phyloP scores from a whole-genome alignment of 2,797 vertebrate species.

The Brachymystax lenok region DNA sequence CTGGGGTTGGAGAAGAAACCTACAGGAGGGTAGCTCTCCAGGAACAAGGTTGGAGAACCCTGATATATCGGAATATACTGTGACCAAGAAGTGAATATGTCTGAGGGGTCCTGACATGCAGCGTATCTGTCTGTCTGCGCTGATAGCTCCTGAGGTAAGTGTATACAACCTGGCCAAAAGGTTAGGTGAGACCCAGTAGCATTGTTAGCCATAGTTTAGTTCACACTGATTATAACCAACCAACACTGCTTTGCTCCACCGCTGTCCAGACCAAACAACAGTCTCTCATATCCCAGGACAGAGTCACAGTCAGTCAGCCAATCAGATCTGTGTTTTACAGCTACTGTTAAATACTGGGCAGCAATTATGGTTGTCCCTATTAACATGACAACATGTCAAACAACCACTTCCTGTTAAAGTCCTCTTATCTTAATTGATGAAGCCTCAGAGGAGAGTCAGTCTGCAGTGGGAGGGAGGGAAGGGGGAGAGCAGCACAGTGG shows the following conservation, averaged over 20 bases:
- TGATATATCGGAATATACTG: neutral
- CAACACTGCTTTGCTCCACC: neutral
- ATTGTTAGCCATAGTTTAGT: neutral
- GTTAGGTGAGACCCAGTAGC: neutral
- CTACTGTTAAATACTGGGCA: constrained; percentile 64
- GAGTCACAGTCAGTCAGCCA: constrained; percentile 11
- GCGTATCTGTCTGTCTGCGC: neutral
- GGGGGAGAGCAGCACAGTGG: neutral
- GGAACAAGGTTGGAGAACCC: too few species aligned
- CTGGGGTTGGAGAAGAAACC: too few species aligned
- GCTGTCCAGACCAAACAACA: too few species aligned
- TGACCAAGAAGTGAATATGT: neutral
- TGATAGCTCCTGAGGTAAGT: neutral
- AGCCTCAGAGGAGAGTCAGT: constrained; percentile 71
- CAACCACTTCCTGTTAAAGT: constrained; percentile 82
- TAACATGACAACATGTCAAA: constrained; percentile 81
- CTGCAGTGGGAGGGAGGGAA: constrained; percentile 45
- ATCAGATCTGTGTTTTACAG: constrained; percentile 58
- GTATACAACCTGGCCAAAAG: neutral
- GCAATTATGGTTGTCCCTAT: constrained; percentile 71
- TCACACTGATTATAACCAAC: neutral
- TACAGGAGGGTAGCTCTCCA: too few species aligned
- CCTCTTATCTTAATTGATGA: constrained; percentile 80
- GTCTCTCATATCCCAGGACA: too few species aligned
- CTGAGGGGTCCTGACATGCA: neutral